phyloP scores from a whole-genome alignment of 2,797 vertebrate genomes.

The Manis pentadactyla region DNA sequence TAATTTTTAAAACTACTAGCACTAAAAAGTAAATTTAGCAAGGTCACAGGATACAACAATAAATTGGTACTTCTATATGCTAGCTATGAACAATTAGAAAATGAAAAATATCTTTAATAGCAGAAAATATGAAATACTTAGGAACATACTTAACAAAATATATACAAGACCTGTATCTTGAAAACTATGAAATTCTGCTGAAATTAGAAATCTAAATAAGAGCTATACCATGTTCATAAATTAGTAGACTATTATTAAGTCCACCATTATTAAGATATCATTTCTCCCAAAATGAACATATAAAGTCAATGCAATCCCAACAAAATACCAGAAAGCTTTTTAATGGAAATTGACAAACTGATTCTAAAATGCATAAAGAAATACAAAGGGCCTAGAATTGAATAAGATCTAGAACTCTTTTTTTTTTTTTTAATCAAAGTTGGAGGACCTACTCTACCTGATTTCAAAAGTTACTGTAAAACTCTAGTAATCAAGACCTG shows the following conservation, averaged over 20 bases:
- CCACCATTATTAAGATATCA: neutral
- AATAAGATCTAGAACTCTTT: neutral
- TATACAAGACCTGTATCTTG: neutral
- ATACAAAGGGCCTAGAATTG: neutral
- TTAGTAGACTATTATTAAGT: neutral
- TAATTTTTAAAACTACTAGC: neutral
- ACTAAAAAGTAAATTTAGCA: too few species aligned
- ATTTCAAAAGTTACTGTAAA: too few species aligned
- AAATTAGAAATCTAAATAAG: neutral
- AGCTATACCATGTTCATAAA: neutral
- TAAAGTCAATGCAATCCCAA: neutral
- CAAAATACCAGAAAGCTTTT: neutral
- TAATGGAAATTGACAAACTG: neutral
- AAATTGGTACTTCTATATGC: neutral
- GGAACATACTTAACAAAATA: neutral
- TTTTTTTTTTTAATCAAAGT: too few species aligned
- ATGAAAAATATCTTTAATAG: neutral
- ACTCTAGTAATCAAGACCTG: too few species aligned
- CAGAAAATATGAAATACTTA: neutral
- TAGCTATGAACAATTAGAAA: neutral
- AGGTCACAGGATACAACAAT: too few species aligned
- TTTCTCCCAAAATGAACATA: too few species aligned
- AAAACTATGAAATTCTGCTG: neutral
- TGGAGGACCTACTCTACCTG: too few species aligned
- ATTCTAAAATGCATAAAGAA: neutral